phyloP scores from a whole-genome alignment of 2,797 vertebrate species.

The Epinephelus awoara region DNA sequence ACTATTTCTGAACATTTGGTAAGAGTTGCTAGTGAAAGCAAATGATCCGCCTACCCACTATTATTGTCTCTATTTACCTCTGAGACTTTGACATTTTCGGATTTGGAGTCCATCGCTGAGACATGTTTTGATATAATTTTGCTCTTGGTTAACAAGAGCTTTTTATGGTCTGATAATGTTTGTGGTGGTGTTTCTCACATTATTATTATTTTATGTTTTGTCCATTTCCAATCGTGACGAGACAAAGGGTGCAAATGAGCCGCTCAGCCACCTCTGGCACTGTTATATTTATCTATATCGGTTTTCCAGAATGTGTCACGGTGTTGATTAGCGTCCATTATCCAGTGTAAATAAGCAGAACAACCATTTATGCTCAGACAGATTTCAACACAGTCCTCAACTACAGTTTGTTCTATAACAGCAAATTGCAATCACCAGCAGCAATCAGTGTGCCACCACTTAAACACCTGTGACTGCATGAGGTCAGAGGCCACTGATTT shows the following conservation, averaged over 20 bases:
- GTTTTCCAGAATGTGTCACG: not conserved
- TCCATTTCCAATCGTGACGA: not conserved
- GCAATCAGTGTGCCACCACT: conserved; percentile 46
- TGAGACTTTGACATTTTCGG: no score
- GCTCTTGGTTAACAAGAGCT: no score
- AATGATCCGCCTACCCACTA: no score
- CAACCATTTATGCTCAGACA: not conserved
- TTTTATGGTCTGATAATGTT: not conserved
- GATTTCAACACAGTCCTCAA: conserved; percentile 4
- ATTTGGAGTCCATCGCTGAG: no score
- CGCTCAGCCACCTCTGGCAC: not conserved
- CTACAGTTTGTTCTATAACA: conserved; percentile 2
- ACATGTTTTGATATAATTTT: no score
- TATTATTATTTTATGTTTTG: not conserved
- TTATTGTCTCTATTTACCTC: no score
- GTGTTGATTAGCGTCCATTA: conserved; percentile 2
- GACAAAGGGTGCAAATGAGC: not conserved
- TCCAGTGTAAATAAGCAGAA: not conserved
- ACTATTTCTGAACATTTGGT: no score
- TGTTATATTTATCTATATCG: not conserved
- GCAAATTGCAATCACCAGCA: conserved; percentile 28
- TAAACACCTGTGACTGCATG: conserved; percentile 49
- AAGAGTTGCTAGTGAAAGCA: no score
- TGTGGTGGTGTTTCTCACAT: not conserved
- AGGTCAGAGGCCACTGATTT: conserved; percentile 65